A percentile compares a stretch with the other conserved stretches of the same genome.
Evolutionary conservation across 2,113 vertebrate species (phyloP).

Genomic region (Falco punctatus): DNA sequence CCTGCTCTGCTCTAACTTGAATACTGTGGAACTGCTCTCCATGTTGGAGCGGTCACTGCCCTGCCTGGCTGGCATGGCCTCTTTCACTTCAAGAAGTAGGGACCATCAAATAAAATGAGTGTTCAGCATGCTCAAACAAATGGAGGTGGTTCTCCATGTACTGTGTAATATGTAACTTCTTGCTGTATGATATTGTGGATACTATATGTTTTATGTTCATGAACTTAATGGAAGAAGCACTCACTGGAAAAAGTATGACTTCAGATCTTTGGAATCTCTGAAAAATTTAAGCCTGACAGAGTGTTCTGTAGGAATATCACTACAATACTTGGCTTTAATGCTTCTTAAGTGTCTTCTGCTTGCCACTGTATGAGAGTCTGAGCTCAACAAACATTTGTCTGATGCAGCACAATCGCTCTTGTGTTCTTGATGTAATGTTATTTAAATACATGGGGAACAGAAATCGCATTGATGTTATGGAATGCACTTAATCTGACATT

Average conservation of each 20-base stretch:
- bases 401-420: neutral
- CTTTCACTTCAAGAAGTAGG: neutral
- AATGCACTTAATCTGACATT: neutral
- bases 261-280: neutral
- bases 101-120: neutral
- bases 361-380: neutral
- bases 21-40: rapidly evolving
- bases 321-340: neutral
- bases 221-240: neutral
- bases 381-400: neutral
- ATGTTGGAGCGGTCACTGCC: neutral
- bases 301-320: neutral
- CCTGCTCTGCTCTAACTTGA: neutral
- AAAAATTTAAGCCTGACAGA: neutral
- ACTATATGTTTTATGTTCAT: neutral
- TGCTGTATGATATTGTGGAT: neutral
- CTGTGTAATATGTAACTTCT: neutral
- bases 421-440: neutral
- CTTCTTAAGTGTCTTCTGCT: neutral
- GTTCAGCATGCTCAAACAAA: neutral
- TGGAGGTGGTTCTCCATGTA: neutral
- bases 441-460: neutral
- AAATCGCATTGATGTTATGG: neutral
- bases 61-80: neutral
- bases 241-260: neutral